Percentiles rank a stretch among this genome's conserved stretches.
Evolutionary conservation across 1,140 invertebrate genomes (phyloP).

Genomic region (Oedothorax gibbosus): DNA sequence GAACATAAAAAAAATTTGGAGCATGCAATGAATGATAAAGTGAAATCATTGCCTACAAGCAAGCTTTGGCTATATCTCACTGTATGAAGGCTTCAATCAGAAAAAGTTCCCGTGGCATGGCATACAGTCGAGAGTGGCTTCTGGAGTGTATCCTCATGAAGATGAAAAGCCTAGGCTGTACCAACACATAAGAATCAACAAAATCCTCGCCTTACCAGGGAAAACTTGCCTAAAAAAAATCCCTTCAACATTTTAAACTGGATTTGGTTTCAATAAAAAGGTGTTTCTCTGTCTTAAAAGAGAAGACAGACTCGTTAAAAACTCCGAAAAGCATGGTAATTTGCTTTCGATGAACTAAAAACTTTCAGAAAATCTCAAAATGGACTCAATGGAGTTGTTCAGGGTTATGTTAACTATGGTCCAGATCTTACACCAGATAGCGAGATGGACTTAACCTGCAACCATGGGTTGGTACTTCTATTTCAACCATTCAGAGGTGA

Average conservation of each 20-base stretch:
- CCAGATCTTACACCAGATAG: background rate
- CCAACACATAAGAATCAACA: background rate
- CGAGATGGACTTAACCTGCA: background rate
- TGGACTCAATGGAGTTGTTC: constrained; percentile 1
- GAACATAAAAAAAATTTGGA: too few species aligned
- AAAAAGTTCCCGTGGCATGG: background rate
- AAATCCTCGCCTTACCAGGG: constrained; percentile 11
- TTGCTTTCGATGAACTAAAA: constrained; percentile 27
- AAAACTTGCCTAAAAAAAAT: constrained; percentile 18
- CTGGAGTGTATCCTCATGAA: constrained; percentile 11
- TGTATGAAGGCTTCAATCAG: background rate
- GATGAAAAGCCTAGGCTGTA: constrained; percentile 12
- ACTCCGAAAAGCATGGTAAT: background rate
- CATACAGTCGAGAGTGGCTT: background rate
- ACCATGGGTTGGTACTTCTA: background rate
- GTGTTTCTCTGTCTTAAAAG: constrained; percentile 1
- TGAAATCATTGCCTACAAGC: too few species aligned
- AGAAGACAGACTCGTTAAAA: background rate
- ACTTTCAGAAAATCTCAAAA: constrained; percentile 17
- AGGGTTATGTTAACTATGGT: constrained; percentile 16
- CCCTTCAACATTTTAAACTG: background rate
- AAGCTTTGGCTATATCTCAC: too few species aligned
- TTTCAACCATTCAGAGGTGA: constrained; percentile 1
- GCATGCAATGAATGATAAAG: too few species aligned
- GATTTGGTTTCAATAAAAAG: background rate